Base-by-base conservation (phyloP, 2,113 vertebrate species). In the Petaurus breviceps region DNA sequence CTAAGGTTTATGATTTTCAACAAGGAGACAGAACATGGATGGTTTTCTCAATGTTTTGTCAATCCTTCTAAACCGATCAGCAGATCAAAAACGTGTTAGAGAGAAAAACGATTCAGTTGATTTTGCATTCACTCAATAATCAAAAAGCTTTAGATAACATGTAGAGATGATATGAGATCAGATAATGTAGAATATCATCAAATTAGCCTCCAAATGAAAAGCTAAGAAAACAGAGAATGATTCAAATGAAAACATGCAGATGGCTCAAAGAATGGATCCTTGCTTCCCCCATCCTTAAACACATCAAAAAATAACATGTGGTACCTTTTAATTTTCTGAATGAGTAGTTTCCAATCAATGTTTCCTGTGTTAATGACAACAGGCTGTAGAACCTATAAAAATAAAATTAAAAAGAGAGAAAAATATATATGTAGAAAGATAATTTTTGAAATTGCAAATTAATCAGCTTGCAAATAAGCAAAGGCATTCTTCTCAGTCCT, bases 281-380 rank as follows among this genome's bases (percentile, higher is more conserved):
- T 54, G 89, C 92, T 93, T 95, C 94, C 94, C 53, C 53, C 31
- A 92, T 90, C 92, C 92, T 97, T 96, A 97, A 97, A 95, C 90
- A 77, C 31, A 97, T 90, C 92, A 93, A 97, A 97, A 97, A 22
- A 96, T 94, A 98, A 97, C 54, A 94, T 94, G 46, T 93, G 98
- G 97, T 99, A 99, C 98, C 98, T 99, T 99, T 97, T 90, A 6
- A 92, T 97, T 96, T 94, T 95, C 96, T 98, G 97, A 98, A 95
- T 97, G 97, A 98, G 98, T 97, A 96, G 97, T 96, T 98, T 94
- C 97, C 98, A 96, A 92, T 97, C 97, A 97, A 92, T 49, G 91
- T 11, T 16, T 96, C 98, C 89, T 96, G 93, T 0, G 90, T 98
- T 95, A 84, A 94, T 97, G 97, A 94, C 92, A 92, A 96, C 50